phyloP scores from a whole-genome alignment of 2,888 invertebrate genomes.

The Acanthopleura granulata region DNA sequence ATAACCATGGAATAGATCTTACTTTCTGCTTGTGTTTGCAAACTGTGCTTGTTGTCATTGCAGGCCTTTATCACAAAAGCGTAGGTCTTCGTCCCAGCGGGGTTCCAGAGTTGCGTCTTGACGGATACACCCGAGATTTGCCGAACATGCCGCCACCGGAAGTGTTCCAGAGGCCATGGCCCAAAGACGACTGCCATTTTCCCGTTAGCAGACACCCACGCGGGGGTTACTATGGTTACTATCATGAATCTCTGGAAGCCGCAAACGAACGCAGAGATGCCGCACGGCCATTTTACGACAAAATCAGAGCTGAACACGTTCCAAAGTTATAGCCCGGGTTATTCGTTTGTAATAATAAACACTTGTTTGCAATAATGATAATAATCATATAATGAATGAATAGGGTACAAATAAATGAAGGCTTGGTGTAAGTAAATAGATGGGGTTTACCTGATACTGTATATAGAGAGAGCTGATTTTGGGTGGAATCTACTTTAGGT shows the following conservation, averaged over 20 bases:
- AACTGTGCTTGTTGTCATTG: constrained; percentile 17
- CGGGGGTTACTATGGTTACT: constrained; percentile 59
- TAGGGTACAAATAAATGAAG: no score
- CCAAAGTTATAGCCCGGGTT: constrained; percentile 34
- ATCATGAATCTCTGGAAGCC: constrained; percentile 56
- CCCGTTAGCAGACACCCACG: constrained; percentile 47
- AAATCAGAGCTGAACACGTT: constrained; percentile 45
- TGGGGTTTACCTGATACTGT: no score
- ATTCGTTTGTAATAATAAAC: no score
- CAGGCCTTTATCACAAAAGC: constrained; percentile 52
- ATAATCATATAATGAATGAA: no score
- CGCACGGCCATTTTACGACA: constrained; percentile 45
- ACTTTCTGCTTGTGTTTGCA: background rate
- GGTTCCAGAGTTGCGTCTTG: constrained; percentile 44
- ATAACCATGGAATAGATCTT: no score
- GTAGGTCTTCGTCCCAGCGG: constrained; percentile 49
- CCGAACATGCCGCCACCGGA: constrained; percentile 53
- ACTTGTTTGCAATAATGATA: no score
- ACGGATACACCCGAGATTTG: constrained; percentile 56
- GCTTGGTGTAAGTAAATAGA: no score
- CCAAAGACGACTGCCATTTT: constrained; percentile 50
- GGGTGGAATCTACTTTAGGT: no score
- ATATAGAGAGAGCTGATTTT: no score
- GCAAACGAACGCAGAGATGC: constrained; percentile 44
- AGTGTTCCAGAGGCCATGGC: constrained; percentile 51